Evolutionary conservation across 2,113 vertebrate species (phyloP), one percentile per base, ranked within the genome.

Genomic region (Callionymus lyra): DNA sequence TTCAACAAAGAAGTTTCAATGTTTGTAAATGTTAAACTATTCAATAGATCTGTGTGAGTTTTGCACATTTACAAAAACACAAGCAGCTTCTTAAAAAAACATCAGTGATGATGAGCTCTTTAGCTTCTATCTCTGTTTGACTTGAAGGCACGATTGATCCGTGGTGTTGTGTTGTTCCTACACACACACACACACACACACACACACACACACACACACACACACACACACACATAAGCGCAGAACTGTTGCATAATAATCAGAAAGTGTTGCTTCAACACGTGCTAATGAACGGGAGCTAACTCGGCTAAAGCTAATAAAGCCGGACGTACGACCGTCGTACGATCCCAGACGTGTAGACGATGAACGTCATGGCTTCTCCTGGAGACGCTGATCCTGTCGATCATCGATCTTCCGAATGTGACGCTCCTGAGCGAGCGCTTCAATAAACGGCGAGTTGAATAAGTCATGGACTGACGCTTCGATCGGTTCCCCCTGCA

Each of bases 181-280:
- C 46, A 12, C 34, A 12, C 34, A 35, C 32, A 17, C 44, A 34
- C 33, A 12, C 43, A 34, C 32, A 34, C 48, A 50, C 40, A 38
- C 18, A 10, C 37, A 38, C 38, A 16, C 36, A 47, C 3, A 34
- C 18, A 15, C 19, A 45, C 31, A 19, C 31, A n/a, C n/a, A n/a
- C n/a, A n/a, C n/a, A n/a, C n/a, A n/a, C 19, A n/a, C 37, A 61
- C 47, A 51, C 51, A 44, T 48, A 65, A 63, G 18, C 12, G 14
- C 16, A 35, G 14, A 47, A 44, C 56, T 41, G 38, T 39, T 59
- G 34, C 51, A 12, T 57, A 63, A 56, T 47, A 40, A n/a, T 53
- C 53, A 44, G 6, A 2, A 34, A 11, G 14, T 42, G 39, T 50
- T 41, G 31, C 66, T 63, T 41, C 31, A 21, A 49, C 58, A 56